phyloP scores from a whole-genome alignment of 2,888 invertebrate genomes.

The Apeira syringaria region DNA sequence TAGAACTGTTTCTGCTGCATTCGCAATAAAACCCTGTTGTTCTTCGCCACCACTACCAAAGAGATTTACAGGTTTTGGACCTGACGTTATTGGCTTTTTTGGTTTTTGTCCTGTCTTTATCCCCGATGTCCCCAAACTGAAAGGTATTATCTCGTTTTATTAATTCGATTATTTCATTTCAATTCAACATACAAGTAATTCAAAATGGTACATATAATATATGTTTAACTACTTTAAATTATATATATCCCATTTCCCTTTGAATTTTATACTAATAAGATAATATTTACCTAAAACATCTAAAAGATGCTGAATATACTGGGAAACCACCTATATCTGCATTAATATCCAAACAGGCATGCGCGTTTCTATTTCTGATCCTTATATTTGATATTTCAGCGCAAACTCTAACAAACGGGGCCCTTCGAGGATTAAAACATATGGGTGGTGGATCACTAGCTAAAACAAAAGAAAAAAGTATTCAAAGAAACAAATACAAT shows the following conservation, averaged over 20 bases:
- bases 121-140: conserved; percentile 68
- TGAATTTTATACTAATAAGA: too few species aligned
- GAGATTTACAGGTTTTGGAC: conserved; percentile 65
- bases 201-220: too few species aligned
- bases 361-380: conserved; percentile 90
- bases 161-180: too few species aligned
- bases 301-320: conserved; percentile 81
- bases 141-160: too few species aligned
- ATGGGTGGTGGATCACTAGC: conserved; percentile 90
- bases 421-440: conserved; percentile 88
- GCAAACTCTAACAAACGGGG: conserved; percentile 88
- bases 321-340: conserved; percentile 85
- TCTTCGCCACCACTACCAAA: conserved; percentile 59
- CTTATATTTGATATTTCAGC: conserved; percentile 91
- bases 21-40: conserved; percentile 52
- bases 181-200: too few species aligned
- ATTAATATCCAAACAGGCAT: conserved; percentile 90
- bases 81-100: conserved; percentile 66
- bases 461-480: conserved; percentile 51
- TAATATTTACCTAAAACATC: conserved; percentile 75
- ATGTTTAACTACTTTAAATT: too few species aligned
- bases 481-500: not conserved
- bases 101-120: conserved; percentile 74
- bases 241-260: too few species aligned
- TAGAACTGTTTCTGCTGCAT: conserved; percentile 50